Base-by-base conservation (phyloP, 1,140 invertebrate species). In the Tetraneura akinire region DNA sequence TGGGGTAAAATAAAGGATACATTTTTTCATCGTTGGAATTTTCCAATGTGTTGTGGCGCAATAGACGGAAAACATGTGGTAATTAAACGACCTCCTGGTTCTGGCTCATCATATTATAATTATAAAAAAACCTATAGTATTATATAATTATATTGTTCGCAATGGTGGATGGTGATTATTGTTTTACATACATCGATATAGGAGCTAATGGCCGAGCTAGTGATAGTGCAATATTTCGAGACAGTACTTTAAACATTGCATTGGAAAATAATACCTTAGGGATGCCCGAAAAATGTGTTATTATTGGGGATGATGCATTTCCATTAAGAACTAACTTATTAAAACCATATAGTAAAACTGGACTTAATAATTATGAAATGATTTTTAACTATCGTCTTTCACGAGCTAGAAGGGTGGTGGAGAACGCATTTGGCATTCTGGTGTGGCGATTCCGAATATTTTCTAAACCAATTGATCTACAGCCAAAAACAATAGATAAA, bases 341-440 rank as follows among this genome's bases (percentile, higher is more conserved):
- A n/a, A n/a, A n/a, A n/a, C n/a, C n/a, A n/a, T n/a, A n/a, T n/a
- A n/a, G n/a, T n/a, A n/a, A n/a, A n/a, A n/a, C n/a, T n/a, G n/a
- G n/a, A n/a, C n/a, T n/a, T n/a, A n/a, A n/a, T n/a, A n/a, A n/a
- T n/a, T n/a, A n/a, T n/a, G n/a, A n/a, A n/a, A n/a, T n/a, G n/a
- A n/a, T n/a, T n/a, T n/a, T n/a, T n/a, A n/a, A n/a, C n/a, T n/a
- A n/a, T n/a, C n/a, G n/a, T n/a, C n/a, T n/a, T n/a, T 57, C 55
- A 42, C 51, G 85, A 55, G 85, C 85, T 26, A 82, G 86, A 73
- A 81, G 85, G 53, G 84, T 86, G 64, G 84, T 88, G 1, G 87
- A 88, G 83, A 87, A 87, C 83, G 84, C 83, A 1, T 88, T 88
- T 84, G 87, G 86, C 1, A 87, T 88, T 55, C 74, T 87, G 45